Evolutionary conservation across 2,113 vertebrate species (phyloP).

Genomic region (Amphilophus citrinellus): DNA sequence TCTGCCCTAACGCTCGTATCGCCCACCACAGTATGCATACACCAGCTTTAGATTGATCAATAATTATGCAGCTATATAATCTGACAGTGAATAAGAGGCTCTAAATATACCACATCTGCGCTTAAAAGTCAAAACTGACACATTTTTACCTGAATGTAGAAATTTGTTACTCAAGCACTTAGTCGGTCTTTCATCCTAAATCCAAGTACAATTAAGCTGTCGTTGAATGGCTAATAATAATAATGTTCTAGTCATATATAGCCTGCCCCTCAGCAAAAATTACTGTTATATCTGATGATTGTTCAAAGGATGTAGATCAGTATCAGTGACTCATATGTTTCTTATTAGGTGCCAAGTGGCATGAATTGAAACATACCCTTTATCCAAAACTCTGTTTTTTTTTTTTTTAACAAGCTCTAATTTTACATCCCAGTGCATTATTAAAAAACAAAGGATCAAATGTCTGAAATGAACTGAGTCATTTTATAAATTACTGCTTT

Average conservation of each 20-base stretch:
- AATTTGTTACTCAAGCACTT: not conserved
- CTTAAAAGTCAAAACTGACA: not conserved
- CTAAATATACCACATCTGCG: not conserved
- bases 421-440: not conserved
- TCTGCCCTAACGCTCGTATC: not conserved
- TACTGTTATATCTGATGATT: not conserved
- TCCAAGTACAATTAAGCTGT: not conserved
- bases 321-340: not conserved
- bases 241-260: not conserved
- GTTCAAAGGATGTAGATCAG: not conserved
- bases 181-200: not conserved
- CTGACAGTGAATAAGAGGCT: not conserved
- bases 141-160: not conserved
- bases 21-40: not conserved
- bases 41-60: not conserved
- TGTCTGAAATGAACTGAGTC: not conserved
- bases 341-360: not conserved
- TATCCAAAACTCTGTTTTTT: not conserved
- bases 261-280: not conserved
- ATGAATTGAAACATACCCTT: not conserved
- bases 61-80: not conserved
- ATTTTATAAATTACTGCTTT: not conserved
- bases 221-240: not conserved
- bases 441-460: not conserved
- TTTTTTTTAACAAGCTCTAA: not conserved